Conservation (phyloP, 2,888 invertebrate genomes). For the Exephanes ischioxanthus region DNA sequence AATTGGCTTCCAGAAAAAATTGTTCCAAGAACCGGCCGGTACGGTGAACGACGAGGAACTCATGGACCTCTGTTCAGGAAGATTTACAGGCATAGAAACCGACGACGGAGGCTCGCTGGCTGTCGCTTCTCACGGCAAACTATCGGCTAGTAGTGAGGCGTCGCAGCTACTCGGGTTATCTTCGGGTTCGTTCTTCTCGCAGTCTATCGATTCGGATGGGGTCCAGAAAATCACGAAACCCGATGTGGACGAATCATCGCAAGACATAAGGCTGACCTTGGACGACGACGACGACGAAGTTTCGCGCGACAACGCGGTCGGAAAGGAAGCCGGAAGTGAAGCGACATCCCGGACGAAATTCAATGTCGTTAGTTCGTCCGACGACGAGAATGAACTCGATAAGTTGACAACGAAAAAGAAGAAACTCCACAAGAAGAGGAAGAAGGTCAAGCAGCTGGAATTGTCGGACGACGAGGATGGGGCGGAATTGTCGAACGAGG, state of each 20-base stretch:
- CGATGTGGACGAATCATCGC: constrained; percentile 76
- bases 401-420: constrained; percentile 67
- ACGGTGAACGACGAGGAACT: constrained; percentile 85
- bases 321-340: constrained; percentile 71
- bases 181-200: constrained; percentile 87
- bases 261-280: constrained; percentile 71
- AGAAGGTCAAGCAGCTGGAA: constrained; percentile 74
- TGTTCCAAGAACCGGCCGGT: constrained; percentile 82
- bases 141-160: not conserved
- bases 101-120: constrained; percentile 33
- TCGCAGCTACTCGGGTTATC: constrained; percentile 84
- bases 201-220: constrained; percentile 71
- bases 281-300: constrained; percentile 80
- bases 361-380: constrained; percentile 78
- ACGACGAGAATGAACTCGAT: constrained; percentile 80
- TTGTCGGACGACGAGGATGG: constrained; percentile 81
- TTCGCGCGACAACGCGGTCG: constrained; percentile 65
- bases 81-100: constrained; percentile 73
- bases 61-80: constrained; percentile 86
- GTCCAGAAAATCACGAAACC: constrained; percentile 56
- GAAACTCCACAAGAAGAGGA: constrained; percentile 66
- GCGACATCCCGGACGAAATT: constrained; percentile 75
- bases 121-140: constrained; percentile 32
- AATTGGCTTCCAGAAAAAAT: constrained; percentile 81
- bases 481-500: constrained; percentile 78